Evolutionary conservation across 1,140 invertebrate genomes (phyloP).

Genomic region (Leptinotarsa defecta): DNA sequence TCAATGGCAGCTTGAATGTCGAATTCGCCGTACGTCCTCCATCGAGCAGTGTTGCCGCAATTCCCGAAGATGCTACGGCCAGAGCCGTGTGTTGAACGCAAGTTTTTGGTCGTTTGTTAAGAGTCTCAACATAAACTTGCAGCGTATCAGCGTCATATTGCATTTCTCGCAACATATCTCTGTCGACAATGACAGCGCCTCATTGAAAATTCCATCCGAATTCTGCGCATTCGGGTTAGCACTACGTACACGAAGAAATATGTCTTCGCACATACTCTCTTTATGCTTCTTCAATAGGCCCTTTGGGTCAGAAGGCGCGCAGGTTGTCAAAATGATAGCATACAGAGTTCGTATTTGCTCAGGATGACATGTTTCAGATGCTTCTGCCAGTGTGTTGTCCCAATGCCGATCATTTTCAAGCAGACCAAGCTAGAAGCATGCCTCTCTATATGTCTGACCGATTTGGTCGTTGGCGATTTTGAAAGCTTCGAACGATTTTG

Average conservation of each 20-base stretch:
- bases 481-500: slow-evolving; percentile 57
- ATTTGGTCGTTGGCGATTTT: slow-evolving; percentile 55
- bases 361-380: slow-evolving; percentile 44
- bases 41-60: slow-evolving; percentile 38
- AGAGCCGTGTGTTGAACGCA: slow-evolving; percentile 27
- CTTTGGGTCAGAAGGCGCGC: slow-evolving; percentile 21
- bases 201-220: too few species aligned
- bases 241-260: too few species aligned
- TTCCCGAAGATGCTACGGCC: slow-evolving; percentile 46
- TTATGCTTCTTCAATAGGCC: slow-evolving; percentile 51
- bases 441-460: slow-evolving; percentile 32
- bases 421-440: too few species aligned
- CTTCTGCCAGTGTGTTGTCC: slow-evolving; percentile 47
- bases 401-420: slow-evolving; percentile 54
- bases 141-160: slow-evolving; percentile 13
- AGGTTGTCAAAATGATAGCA: slow-evolving; percentile 47
- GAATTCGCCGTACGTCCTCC: too few species aligned
- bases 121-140: too few species aligned
- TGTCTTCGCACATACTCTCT: slow-evolving; percentile 50
- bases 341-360: slow-evolving; percentile 57
- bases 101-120: too few species aligned
- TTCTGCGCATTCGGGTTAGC: too few species aligned
- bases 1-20: too few species aligned
- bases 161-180: slow-evolving; percentile 47
- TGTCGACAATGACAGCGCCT: slow-evolving; percentile 41